Conservation (phyloP, 2,888 invertebrate species). For the Drosophila yooni region DNA sequence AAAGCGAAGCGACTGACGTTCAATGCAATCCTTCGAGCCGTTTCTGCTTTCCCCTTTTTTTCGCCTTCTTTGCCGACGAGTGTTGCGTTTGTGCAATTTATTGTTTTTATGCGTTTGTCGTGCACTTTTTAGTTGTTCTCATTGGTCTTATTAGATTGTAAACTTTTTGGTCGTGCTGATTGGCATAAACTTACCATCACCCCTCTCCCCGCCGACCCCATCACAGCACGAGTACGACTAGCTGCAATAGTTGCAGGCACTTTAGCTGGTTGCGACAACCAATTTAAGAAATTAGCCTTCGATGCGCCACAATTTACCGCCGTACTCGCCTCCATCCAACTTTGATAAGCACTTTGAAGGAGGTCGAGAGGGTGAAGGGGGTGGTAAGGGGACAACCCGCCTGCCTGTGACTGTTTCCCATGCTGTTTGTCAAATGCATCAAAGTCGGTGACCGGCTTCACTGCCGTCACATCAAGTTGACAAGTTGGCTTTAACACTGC, state of each 20-base stretch:
- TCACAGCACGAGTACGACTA: conserved; percentile 1
- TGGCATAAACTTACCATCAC: conserved; percentile 41
- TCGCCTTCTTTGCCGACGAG: conserved; percentile 6
- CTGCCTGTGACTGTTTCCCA: conserved; percentile 36
- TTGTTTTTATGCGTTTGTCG: conserved; percentile 80
- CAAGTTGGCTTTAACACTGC: conserved; percentile 75
- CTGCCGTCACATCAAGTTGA: conserved; percentile 69
- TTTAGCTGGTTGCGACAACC: conserved; percentile 61
- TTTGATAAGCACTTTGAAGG: conserved; percentile 15
- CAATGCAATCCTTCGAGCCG: conserved; percentile 48
- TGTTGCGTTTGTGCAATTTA: conserved; percentile 72
- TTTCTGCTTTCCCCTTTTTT: conserved; percentile 7
- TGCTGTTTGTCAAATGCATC: conserved; percentile 79
- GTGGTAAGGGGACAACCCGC: conserved; percentile 10
- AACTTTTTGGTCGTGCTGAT: conserved; percentile 72
- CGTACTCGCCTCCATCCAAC: neutral
- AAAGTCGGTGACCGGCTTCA: conserved; percentile 73
- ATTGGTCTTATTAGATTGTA: conserved; percentile 79
- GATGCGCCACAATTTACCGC: conserved; percentile 31
- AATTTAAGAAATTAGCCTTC: conserved; percentile 79
- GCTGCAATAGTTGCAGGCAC: conserved; percentile 48
- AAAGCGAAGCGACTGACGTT: conserved; percentile 52
- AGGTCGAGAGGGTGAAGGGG: neutral
- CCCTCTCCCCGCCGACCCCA: neutral
- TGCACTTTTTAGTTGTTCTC: conserved; percentile 75